phyloP scores from a whole-genome alignment of 2,797 vertebrate genomes.

The Sternarchorhynchus goeldii region DNA sequence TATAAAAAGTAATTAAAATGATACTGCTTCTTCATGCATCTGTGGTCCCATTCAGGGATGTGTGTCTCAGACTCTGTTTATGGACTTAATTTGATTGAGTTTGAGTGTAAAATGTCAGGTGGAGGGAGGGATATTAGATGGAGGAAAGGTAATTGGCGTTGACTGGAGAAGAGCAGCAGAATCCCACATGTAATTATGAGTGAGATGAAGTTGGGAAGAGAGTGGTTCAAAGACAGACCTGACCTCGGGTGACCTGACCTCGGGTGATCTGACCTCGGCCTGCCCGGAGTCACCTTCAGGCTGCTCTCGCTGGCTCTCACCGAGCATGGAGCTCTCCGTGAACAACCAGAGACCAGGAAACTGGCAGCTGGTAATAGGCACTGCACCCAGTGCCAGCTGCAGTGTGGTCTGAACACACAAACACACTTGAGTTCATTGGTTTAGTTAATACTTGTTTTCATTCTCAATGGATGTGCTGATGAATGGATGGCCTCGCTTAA shows the following conservation, averaged over 20 bases:
- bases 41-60: background rate
- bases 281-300: slow-evolving; percentile 29
- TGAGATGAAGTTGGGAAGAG: slow-evolving; percentile 59
- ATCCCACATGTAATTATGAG: slow-evolving; percentile 71
- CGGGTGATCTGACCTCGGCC: slow-evolving; percentile 40
- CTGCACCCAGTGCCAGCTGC: background rate
- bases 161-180: slow-evolving; percentile 65
- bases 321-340: background rate
- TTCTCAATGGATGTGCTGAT: background rate
- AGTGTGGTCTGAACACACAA: background rate
- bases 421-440: background rate
- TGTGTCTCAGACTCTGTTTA: slow-evolving; percentile 31
- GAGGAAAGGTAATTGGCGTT: slow-evolving; percentile 73
- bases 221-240: slow-evolving; percentile 53
- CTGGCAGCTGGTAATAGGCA: background rate
- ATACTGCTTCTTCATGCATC: slow-evolving; percentile 1
- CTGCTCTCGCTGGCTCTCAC: background rate
- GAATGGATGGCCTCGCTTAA: slow-evolving; percentile 3
- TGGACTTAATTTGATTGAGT: slow-evolving; percentile 47
- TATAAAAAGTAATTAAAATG: no score
- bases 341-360: background rate
- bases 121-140: slow-evolving; percentile 69
- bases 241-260: no score
- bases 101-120: slow-evolving; percentile 69
- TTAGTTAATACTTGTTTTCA: background rate